Base-by-base conservation (phyloP, 2,888 invertebrate species). In the Noctua janthe region DNA sequence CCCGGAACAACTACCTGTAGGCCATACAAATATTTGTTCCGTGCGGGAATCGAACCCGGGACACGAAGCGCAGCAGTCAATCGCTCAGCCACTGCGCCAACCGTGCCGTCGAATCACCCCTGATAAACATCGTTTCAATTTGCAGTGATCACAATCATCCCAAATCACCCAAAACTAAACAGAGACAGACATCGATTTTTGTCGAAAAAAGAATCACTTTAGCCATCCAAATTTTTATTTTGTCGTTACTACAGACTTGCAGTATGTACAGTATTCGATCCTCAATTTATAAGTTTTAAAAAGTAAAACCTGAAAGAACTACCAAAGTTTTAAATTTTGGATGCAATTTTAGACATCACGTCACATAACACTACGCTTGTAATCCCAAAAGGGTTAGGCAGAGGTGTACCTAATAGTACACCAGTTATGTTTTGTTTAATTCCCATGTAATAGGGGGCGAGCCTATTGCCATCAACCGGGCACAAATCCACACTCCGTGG, bases 131-230 rank as follows among this genome's bases (percentile, higher is more conserved):
- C 78, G 79, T 83, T 88, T 87, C 84, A 88, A 83, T 88, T 88
- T 84, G 76, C 84, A 64, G 78, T 76, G 88, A 89, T 81, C 73
- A 70, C 74, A 81, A 85, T 82, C 79, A 77, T 76, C 76, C 80
- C 62, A 88, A 90, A 90, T 89, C 84, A 83, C 85, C 74, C 75
- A 78, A 87, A 90, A 86, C 87, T 85, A 91, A 92, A 92, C 91
- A 91, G 77, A 79, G 79, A 87, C 87, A 87, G 47, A 47, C 86
- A 84, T 86, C 80, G 80, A 88, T 88, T 91, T 84, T 75, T 39
- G 83, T 78, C 83, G 77, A 85, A 85, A 85, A 80, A 91, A 91
- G 88, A 90, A 91, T 89, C 90, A 90, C 84, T 88, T 86, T 81
- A 62, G 82, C 66, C 56, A 59, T 62, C 78, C 80, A 74, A 85